Conservation (phyloP, 1,140 invertebrate species). For the Brachionus angularis region DNA sequence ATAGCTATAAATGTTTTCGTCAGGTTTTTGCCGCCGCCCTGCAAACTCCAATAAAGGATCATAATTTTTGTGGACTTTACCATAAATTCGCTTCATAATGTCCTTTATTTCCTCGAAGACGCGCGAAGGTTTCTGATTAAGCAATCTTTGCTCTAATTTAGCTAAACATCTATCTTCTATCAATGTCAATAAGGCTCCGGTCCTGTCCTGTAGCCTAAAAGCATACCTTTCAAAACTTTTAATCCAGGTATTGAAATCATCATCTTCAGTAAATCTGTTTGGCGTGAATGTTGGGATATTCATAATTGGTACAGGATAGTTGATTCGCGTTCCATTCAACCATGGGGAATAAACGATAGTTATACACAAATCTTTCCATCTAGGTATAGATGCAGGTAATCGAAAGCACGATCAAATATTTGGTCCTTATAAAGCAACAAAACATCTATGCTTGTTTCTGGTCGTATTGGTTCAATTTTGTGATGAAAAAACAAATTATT, state of each 20-base stretch:
- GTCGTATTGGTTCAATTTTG: no score
- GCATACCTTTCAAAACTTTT: no score
- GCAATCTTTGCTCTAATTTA: background rate
- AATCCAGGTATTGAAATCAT: background rate
- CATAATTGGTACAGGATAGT: background rate
- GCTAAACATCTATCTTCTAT: background rate
- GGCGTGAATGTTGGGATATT: background rate
- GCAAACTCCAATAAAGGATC: constrained; percentile 17
- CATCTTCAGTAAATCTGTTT: background rate
- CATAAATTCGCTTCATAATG: background rate
- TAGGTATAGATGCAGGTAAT: no score
- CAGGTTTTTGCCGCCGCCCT: constrained; percentile 4
- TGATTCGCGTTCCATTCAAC: no score
- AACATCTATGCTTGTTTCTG: no score
- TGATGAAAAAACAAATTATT: no score
- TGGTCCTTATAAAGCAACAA: no score
- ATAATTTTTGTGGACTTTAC: background rate
- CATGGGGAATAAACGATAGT: no score
- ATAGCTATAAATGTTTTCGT: constrained; percentile 16
- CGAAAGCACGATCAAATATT: no score
- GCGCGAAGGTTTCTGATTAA: background rate
- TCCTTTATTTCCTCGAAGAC: background rate
- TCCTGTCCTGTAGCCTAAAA: background rate
- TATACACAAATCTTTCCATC: no score
- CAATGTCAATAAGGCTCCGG: background rate